Base-by-base conservation (phyloP, 2,888 invertebrate genomes). In the Helobdella robusta region DNA sequence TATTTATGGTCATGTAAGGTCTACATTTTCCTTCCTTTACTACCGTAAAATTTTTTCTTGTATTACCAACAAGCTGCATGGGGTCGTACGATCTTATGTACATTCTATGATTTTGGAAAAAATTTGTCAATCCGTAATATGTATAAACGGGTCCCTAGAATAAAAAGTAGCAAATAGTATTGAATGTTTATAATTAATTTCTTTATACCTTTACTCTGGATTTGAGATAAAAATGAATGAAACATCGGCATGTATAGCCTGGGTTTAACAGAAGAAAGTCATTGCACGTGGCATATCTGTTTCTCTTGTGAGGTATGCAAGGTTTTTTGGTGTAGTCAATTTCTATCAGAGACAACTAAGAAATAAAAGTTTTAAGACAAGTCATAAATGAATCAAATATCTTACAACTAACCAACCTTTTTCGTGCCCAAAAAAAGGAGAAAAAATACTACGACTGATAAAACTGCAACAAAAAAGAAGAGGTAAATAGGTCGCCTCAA, bases 81-180 rank as follows among this genome's bases (percentile, higher is more conserved):
- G 98, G 97, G 74, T 83, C 89, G 77, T 89, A 80, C 1, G 97
- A 97, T 78, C 66, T 67, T n/a, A 70, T 68, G 36, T 69, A 69
- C 28, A 66, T 63, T 23, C 98, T 85, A 82, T 98, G 98, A 78
- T 99, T 99, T 81, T 99, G 98, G 78, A 95, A 98, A 80, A 90
- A 99, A 79, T 98, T 98, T 64, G 89, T 89, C 66, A 98, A 82
- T 0, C 94, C 95, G 78, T 98, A 98, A 78, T 98, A 99, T 84
- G 98, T 89, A 78, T 87, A 98, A 18, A 65, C 65, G 23, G 52
- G 59, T 8, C 65, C 65, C 65, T 65, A 35, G n/a, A 15, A n/a
- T 40, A n/a, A n/a, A n/a, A n/a, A n/a, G n/a, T n/a, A n/a, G n/a
- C n/a, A n/a, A n/a, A n/a, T n/a, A n/a, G n/a, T n/a, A n/a, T n/a